phyloP scores from a whole-genome alignment of 2,888 invertebrate species.

The Hirtodrosophila alboralis region DNA sequence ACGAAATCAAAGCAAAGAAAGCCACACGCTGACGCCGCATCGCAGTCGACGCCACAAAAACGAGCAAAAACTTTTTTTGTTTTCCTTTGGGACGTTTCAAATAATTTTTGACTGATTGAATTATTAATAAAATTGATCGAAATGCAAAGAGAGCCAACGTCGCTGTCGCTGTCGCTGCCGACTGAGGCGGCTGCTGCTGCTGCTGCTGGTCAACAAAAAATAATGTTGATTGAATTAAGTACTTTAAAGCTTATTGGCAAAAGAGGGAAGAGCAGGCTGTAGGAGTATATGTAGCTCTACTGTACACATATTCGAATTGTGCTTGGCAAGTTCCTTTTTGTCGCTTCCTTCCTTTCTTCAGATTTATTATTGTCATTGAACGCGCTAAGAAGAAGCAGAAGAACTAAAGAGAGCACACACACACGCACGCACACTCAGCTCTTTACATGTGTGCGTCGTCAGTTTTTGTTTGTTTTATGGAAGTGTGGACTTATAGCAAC shows the following conservation, averaged over 20 bases:
- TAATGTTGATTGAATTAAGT: constrained; percentile 65
- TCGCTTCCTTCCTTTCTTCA: not conserved
- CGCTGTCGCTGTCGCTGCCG: constrained; percentile 6
- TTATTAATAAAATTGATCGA: constrained; percentile 83
- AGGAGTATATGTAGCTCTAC: too few species aligned
- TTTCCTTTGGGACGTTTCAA: constrained; percentile 77
- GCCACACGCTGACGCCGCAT: constrained; percentile 32
- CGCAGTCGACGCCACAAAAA: constrained; percentile 45
- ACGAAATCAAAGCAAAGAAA: constrained; percentile 52
- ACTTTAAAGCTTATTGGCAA: constrained; percentile 49
- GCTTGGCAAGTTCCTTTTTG: not conserved
- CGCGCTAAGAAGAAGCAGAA: too few species aligned
- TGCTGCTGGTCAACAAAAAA: constrained; percentile 62
- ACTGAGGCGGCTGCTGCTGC: constrained; percentile 9
- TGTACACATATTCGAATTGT: too few species aligned
- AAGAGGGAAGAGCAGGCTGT: too few species aligned
- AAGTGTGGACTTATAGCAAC: constrained; percentile 40
- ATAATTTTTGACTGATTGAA: constrained; percentile 82
- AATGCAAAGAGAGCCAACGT: constrained; percentile 66
- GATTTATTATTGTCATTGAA: constrained; percentile 16
- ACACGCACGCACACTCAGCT: not conserved
- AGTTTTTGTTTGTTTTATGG: constrained; percentile 6
- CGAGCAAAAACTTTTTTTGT: constrained; percentile 71
- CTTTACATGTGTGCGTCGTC: too few species aligned
- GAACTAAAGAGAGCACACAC: not conserved